phyloP scores from a whole-genome alignment of 2,888 invertebrate genomes.

The Cyclophora albipunctata region DNA sequence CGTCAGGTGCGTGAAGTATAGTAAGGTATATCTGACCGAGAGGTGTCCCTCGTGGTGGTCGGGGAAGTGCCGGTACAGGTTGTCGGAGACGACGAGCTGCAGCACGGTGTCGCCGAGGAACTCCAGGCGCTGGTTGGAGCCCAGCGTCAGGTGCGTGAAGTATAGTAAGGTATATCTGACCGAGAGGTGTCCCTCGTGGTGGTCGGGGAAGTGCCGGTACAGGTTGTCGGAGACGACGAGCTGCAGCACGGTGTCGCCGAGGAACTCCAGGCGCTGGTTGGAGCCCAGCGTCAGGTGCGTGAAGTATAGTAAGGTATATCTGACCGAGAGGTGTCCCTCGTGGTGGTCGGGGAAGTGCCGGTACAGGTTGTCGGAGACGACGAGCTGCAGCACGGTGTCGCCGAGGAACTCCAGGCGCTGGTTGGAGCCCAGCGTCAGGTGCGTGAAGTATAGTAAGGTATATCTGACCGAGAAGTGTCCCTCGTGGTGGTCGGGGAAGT shows the following conservation, averaged over 20 bases:
- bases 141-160: conserved; percentile 95
- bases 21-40: no score
- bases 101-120: conserved; percentile 98
- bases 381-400: conserved; percentile 97
- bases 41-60: conserved; percentile 99
- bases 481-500: conserved; percentile 99
- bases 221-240: conserved; percentile 96
- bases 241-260: conserved; percentile 98
- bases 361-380: conserved; percentile 97
- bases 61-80: conserved; percentile 97
- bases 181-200: conserved; percentile 99
- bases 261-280: conserved; percentile 97
- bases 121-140: conserved; percentile 98
- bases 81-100: conserved; percentile 96
- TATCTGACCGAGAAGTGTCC: conserved; percentile 98
- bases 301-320: no score
- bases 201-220: conserved; percentile 98
- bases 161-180: no score
- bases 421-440: conserved; percentile 97
- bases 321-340: conserved; percentile 98
- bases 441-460: no score
- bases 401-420: conserved; percentile 98
- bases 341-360: conserved; percentile 99
- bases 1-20: conserved; percentile 95
- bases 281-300: conserved; percentile 97